Evolutionary conservation across 2,797 vertebrate species (phyloP), one percentile per base, ranked within the genome.

Genomic region (Dendrocincla fuliginosa): DNA sequence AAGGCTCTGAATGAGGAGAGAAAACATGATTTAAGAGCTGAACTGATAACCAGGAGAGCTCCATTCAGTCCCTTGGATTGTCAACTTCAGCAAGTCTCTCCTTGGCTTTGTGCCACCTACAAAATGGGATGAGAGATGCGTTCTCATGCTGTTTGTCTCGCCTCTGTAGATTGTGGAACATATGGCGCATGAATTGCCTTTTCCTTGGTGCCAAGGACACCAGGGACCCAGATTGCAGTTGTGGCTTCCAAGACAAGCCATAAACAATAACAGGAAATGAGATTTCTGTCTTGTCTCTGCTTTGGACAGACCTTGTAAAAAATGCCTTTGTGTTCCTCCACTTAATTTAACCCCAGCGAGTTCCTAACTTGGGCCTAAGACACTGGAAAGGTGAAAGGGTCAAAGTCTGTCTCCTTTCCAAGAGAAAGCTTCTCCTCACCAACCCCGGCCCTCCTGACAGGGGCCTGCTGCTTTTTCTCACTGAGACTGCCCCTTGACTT

Each of bases 131-230:
- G 68, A 83, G 86, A 24, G 33, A 67, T 9, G 4, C 0, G 0
- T 67, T 94, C 47, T 37, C 44, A 88, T 33, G 59, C 59, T 92
- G n/a, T 74, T 93, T 2, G 24, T 92, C 86, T 93, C 1, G 46
- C 52, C 77, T 92, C 86, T 84, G 89, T 82, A 76, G 63, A 56
- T 11, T 89, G 70, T 32, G n/a, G 77, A 94, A 50, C 89, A 87
- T 89, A 89, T 83, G 94, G 93, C 80, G 60, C 75, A 65, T 0
- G 4, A 94, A 56, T 91, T 91, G 87, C 81, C 82, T 93, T 87
- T 82, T 73, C 19, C 64, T 85, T 7, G 1, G 44, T 90, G 86
- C 89, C 92, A 94, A 82, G 86, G 89, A 84, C 87, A 65, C 67
- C 1, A 5, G 57, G 32, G 61, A 71, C 53, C 42, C n/a, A 82